phyloP scores from a whole-genome alignment of 2,888 invertebrate genomes.

The Drosophila merina region DNA sequence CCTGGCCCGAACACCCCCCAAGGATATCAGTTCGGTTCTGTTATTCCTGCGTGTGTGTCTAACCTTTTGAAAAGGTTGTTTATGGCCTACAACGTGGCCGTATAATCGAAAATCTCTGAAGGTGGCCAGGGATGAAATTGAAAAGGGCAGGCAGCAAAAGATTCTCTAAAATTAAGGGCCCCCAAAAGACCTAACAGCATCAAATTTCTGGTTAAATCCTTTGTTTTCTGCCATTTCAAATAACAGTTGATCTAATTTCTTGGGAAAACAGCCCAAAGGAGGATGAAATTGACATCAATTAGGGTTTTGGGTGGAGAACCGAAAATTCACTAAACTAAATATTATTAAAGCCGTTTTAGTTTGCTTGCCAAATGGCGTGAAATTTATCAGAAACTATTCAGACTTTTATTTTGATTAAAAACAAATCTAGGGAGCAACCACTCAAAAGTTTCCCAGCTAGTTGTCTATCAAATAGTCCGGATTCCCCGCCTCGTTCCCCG shows the following conservation, averaged over 20 bases:
- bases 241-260: slow-evolving; percentile 31
- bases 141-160: slow-evolving; percentile 1
- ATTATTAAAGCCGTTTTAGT: not conserved
- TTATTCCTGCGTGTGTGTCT: slow-evolving; percentile 29
- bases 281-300: not conserved
- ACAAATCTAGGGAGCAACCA: not conserved
- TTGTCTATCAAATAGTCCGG: not conserved
- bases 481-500: not conserved
- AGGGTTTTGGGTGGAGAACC: not conserved
- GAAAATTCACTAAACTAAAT: not conserved
- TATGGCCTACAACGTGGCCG: slow-evolving; percentile 35
- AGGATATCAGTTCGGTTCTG: slow-evolving; percentile 20
- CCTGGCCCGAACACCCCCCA: slow-evolving; percentile 2
- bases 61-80: slow-evolving; percentile 34
- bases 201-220: slow-evolving; percentile 13
- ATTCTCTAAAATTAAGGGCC: slow-evolving; percentile 22
- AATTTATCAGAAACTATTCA: not conserved
- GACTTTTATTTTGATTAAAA: not conserved
- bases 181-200: slow-evolving; percentile 1
- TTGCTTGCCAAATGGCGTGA: not conserved
- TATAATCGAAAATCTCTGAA: slow-evolving; percentile 33
- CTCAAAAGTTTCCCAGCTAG: not conserved
- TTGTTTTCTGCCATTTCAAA: slow-evolving; percentile 16
- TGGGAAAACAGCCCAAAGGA: slow-evolving; percentile 10
- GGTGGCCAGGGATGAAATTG: slow-evolving; percentile 10